Percentiles rank a stretch among this genome's conserved stretches.
These are phyloP conservation scores for Timema podura DNA, from an alignment of 2,888 invertebrate genomes.

Conservation along the genomic window DNA sequence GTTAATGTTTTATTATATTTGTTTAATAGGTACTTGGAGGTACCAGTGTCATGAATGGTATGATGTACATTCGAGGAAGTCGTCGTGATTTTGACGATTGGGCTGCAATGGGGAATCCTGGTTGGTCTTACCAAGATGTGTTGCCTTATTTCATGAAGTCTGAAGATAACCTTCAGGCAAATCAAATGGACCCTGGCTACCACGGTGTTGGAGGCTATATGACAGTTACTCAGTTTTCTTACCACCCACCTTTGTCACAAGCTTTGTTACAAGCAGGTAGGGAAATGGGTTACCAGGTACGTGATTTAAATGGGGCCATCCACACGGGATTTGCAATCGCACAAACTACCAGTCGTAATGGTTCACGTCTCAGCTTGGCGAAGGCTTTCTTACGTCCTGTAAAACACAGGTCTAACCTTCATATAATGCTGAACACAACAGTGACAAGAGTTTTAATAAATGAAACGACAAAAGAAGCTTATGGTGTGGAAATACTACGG, in stretches of 20 bases:
- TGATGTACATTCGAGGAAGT: constrained; percentile 92
- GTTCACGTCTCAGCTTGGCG: constrained; percentile 76
- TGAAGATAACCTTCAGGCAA: constrained; percentile 70
- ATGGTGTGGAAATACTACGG: constrained; percentile 68
- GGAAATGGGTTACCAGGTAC: constrained; percentile 56
- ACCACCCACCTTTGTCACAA: constrained; percentile 77
- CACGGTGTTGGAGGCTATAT: constrained; percentile 74
- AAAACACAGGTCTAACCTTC: constrained; percentile 68
- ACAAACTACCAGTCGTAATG: constrained; percentile 82
- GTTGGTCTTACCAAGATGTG: constrained; percentile 87
- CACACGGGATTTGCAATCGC: constrained; percentile 85
- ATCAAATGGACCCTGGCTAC: constrained; percentile 69
- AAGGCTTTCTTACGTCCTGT: constrained; percentile 80
- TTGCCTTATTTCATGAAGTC: constrained; percentile 86
- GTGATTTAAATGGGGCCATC: constrained; percentile 76
- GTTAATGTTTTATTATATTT: too few relatives aligned
- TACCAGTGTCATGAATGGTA: constrained; percentile 90
- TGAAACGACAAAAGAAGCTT: constrained; percentile 59
- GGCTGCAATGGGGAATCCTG: constrained; percentile 79
- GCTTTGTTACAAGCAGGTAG: constrained; percentile 56
- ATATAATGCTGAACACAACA: constrained; percentile 78
- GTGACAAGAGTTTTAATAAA: constrained; percentile 63
- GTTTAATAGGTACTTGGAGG: constrained; percentile 72
- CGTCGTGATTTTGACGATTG: constrained; percentile 83
- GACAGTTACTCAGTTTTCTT: constrained; percentile 76